Conservation (phyloP, 23 tunicate species). For the Styela clava region DNA sequence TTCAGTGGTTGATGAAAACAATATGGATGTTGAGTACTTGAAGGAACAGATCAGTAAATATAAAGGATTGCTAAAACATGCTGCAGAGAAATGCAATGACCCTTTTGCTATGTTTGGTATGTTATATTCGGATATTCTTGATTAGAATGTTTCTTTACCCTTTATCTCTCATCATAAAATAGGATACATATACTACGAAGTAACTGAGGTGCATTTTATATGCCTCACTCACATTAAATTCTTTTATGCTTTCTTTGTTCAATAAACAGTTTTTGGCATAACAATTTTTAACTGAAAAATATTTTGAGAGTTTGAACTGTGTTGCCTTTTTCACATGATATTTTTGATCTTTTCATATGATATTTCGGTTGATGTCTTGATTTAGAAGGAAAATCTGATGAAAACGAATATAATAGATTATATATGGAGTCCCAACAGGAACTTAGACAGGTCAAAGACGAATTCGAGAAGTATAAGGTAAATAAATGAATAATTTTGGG, state of each 20-base stretch:
- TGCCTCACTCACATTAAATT: no score
- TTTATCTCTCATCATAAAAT: no score
- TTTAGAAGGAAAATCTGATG: neutral
- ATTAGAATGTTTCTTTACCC: neutral
- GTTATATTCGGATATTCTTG: neutral
- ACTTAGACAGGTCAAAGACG: conserved; percentile 59
- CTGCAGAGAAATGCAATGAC: conserved; percentile 50
- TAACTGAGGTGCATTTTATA: no score
- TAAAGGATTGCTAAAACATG: conserved; percentile 58
- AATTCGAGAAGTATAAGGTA: conserved; percentile 83
- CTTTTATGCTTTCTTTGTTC: no score
- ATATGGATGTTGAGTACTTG: conserved; percentile 55
- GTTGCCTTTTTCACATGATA: no score
- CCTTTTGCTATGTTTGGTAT: conserved; percentile 62
- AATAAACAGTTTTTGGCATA: no score
- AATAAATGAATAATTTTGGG: no score
- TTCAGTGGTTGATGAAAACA: conserved; percentile 25
- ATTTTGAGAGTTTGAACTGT: no score
- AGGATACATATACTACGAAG: no score
- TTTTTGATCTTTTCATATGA: no score
- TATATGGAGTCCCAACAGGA: conserved; percentile 76
- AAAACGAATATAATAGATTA: conserved; percentile 69
- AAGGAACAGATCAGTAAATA: conserved; percentile 53
- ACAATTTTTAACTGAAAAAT: no score
- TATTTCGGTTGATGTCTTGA: no score